These are phyloP conservation scores for Apotomis turbidana DNA, from an alignment of 2,888 invertebrate species.

Conservation along the genomic window DNA sequence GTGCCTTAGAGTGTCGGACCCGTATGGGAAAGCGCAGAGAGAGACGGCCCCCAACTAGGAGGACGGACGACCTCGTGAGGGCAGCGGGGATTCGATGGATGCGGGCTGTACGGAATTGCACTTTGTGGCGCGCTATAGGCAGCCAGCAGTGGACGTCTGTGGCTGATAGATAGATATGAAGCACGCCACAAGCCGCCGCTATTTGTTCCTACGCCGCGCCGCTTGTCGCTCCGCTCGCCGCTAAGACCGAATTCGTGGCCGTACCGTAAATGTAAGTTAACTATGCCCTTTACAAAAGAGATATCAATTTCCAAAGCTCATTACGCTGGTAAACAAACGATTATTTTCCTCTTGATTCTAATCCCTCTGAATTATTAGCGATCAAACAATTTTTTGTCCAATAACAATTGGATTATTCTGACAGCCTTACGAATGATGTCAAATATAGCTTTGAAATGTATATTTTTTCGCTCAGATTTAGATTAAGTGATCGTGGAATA, in stretches of 20 bases:
- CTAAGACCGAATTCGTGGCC: neutral
- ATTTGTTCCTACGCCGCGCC: too few species aligned
- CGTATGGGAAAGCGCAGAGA: too few species aligned
- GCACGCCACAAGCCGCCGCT: too few species aligned
- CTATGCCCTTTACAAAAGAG: conserved; percentile 12
- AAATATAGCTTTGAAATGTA: conserved; percentile 18
- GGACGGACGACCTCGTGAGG: too few species aligned
- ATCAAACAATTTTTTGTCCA: conserved; percentile 28
- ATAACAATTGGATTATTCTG: conserved; percentile 19
- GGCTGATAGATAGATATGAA: neutral
- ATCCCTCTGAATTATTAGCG: conserved; percentile 28
- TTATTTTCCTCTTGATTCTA: conserved; percentile 16
- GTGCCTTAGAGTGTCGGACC: too few species aligned
- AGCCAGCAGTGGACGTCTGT: neutral
- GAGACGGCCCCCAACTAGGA: too few species aligned
- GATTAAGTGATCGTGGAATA: neutral
- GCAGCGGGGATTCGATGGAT: too few species aligned
- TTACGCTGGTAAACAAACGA: conserved; percentile 32
- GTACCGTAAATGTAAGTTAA: conserved; percentile 9
- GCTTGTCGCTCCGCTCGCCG: too few species aligned
- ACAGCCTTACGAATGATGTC: conserved; percentile 2
- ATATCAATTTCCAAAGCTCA: conserved; percentile 34
- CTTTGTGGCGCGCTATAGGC: too few species aligned
- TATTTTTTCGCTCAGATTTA: conserved; percentile 15
- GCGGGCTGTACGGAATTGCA: too few species aligned